Base-by-base conservation (phyloP, 2,113 vertebrate genomes). In the Corythoichthys haematopterus region DNA sequence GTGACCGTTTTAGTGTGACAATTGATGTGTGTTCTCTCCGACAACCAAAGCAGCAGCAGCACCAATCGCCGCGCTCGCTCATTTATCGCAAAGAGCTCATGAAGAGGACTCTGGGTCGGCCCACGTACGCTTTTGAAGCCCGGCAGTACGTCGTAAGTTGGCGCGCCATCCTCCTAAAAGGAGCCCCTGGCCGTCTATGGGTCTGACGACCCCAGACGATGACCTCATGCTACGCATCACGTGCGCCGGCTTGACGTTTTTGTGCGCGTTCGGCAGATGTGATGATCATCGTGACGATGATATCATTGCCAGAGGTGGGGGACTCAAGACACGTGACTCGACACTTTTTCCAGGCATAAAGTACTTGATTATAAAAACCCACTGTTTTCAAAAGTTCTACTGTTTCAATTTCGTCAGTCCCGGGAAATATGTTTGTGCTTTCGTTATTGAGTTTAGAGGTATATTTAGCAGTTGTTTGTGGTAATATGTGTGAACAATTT, bases 111-210 rank as follows among this genome's bases (percentile, higher is more conserved):
- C 89, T 97, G 92, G 97, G 97, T 88, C 94, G 88, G 80, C 94
- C 94, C 88, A 98, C 96, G 68, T 95, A 92, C 92, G 96, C 97
- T 88, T 75, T 94, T 90, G 95, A 98, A 93, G 97, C 96, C 92
- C 97, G 96, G 92, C 94, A 94, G 75, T 96, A 96, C 86, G 90
- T 98, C 93, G 96, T 98, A 98, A 98, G 97, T 98, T 85, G 73
- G 71, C 73, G 84, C 58, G 73, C 16, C 52, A 28, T 3, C 8
- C 52, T 33, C 33, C 75, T 88, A 81, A n/a, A 38, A 66, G 43
- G 11, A 43, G 15, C 57, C n/a, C 4, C 1, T 16, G 14, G 6
- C 37, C 58, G 93, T 94, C 92, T 91, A 93, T 88, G 2, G 69
- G 77, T 48, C 74, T 88, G 90, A 89, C 88, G 91, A 90, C 79